Conservation (phyloP, 2,888 invertebrate species). For the Stenichneumon culpator region DNA sequence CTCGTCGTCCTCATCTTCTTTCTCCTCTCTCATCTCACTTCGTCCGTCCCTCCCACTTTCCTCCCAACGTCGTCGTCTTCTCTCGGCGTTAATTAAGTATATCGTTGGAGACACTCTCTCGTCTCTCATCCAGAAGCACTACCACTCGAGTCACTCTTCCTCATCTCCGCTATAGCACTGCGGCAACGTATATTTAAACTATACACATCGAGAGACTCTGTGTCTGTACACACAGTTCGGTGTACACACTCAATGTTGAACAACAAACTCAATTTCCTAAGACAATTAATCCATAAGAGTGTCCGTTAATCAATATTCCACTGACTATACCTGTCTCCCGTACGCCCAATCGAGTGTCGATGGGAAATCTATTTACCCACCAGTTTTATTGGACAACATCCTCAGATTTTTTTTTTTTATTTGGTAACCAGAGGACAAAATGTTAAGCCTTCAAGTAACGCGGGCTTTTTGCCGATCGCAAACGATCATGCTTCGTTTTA, state of each 20-base stretch:
- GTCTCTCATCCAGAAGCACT: slow-evolving; percentile 43
- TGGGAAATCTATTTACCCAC: neutral
- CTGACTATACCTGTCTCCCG: neutral
- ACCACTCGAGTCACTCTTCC: slow-evolving; percentile 48
- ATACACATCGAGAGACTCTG: neutral
- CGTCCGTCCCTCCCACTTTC: neutral
- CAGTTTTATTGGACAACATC: neutral
- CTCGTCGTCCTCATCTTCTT: slow-evolving; percentile 34
- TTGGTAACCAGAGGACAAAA: too few species aligned
- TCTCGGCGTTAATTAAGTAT: slow-evolving; percentile 61
- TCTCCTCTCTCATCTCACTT: neutral
- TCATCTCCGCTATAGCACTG: slow-evolving; percentile 1
- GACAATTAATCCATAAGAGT: slow-evolving; percentile 13
- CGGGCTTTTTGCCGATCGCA: too few species aligned
- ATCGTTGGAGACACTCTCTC: slow-evolving; percentile 60
- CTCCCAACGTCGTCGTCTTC: slow-evolving; percentile 41
- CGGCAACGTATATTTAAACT: neutral
- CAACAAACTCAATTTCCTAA: slow-evolving; percentile 26
- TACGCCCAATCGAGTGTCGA: slow-evolving; percentile 11
- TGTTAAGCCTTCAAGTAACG: too few species aligned
- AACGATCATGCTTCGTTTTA: too few species aligned
- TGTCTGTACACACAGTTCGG: neutral
- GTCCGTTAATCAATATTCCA: slow-evolving; percentile 22
- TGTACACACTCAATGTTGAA: neutral
- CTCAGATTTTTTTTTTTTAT: too few species aligned